Evolutionary conservation across 2,888 invertebrate species (phyloP).

Genomic region (Slavum lentiscoides): DNA sequence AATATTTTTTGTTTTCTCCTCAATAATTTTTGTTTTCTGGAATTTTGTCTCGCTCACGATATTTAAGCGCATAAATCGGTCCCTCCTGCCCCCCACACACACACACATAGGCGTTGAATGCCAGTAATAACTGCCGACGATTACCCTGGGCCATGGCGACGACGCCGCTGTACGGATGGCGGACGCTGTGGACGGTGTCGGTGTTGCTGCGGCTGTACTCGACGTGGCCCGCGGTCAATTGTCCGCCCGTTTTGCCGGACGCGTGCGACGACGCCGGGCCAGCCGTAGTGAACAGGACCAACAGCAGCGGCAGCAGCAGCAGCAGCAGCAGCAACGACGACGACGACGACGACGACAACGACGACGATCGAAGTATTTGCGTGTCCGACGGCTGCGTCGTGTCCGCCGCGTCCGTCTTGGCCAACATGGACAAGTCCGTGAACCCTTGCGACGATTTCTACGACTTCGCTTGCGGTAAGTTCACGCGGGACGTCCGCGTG

Average conservation of each 20-base stretch:
- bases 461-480: slow-evolving; percentile 27
- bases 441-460: slow-evolving; percentile 38
- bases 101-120: too few species aligned
- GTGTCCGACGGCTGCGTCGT: slow-evolving; percentile 1
- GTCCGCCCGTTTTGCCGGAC: neutral
- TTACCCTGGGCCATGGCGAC: too few species aligned
- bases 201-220: too few species aligned
- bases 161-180: too few species aligned
- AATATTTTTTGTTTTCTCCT: too few species aligned
- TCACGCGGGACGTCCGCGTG: neutral
- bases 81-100: too few species aligned
- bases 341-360: neutral
- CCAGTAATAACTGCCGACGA: too few species aligned
- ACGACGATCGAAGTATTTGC: neutral
- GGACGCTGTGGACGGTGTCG: too few species aligned
- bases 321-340: neutral
- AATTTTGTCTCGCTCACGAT: too few species aligned
- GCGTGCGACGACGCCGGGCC: neutral
- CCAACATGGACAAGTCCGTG: slow-evolving; percentile 27
- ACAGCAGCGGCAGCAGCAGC: neutral
- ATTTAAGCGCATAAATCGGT: too few species aligned
- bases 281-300: neutral
- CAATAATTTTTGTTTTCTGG: too few species aligned
- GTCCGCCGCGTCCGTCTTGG: slow-evolving; percentile 20
- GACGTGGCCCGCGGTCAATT: too few species aligned